Percentiles rank a stretch among this genome's conserved stretches.
Conservation (phyloP, 1,140 invertebrate species). For the Calliopsis andreniformis region DNA sequence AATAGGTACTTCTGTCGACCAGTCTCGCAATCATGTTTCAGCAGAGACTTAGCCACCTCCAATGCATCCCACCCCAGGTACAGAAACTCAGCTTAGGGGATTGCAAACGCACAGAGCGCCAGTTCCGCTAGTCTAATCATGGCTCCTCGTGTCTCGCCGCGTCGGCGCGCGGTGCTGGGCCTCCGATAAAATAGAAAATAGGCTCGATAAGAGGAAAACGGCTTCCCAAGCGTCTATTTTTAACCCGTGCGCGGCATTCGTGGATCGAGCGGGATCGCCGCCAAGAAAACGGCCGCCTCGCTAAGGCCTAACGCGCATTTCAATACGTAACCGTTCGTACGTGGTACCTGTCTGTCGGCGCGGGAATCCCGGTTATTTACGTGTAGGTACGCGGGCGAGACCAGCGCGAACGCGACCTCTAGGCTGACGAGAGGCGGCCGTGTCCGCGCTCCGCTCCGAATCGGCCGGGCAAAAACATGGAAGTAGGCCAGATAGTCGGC, state of each 20-base stretch:
- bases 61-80: too few relatives aligned
- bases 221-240: constrained; percentile 26
- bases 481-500: constrained; percentile 74
- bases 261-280: not conserved
- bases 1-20: too few relatives aligned
- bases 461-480: constrained; percentile 70
- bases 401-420: constrained; percentile 16
- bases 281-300: constrained; percentile 43
- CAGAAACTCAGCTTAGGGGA: too few relatives aligned
- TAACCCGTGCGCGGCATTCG: not conserved
- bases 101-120: too few relatives aligned
- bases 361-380: constrained; percentile 49
- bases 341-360: constrained; percentile 22
- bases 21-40: too few relatives aligned
- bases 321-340: constrained; percentile 35
- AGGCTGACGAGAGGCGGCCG: constrained; percentile 20
- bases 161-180: too few relatives aligned
- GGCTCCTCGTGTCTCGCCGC: too few relatives aligned
- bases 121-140: too few relatives aligned
- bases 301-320: constrained; percentile 50
- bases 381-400: constrained; percentile 31
- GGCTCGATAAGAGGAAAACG: constrained; percentile 21
- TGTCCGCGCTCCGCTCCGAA: constrained; percentile 33
- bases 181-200: too few relatives aligned
- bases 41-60: too few relatives aligned